phyloP scores from a whole-genome alignment of 2,888 invertebrate species.

The Clitarchus hookeri region DNA sequence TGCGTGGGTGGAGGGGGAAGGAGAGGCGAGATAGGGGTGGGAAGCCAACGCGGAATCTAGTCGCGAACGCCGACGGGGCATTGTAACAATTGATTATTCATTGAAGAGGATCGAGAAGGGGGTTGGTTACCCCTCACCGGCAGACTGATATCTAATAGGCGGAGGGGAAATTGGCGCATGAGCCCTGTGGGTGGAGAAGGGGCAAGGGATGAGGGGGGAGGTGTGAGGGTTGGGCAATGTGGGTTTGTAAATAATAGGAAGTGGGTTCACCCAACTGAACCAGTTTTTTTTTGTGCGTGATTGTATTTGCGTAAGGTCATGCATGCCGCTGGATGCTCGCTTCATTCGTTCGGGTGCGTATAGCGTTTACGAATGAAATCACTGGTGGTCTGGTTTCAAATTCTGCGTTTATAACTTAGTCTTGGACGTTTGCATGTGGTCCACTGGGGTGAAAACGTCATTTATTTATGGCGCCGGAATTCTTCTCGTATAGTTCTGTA shows the following conservation, averaged over 20 bases:
- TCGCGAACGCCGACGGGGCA: not conserved
- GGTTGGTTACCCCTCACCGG: not conserved
- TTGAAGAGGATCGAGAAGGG: not conserved
- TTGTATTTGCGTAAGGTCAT: not conserved
- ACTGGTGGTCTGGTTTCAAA: too few species aligned
- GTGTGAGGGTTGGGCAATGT: not conserved
- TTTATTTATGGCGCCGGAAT: too few species aligned
- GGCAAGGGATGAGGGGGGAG: not conserved
- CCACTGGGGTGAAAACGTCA: too few species aligned
- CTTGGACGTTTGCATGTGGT: too few species aligned
- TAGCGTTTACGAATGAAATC: too few species aligned
- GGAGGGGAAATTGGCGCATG: slow-evolving; percentile 7
- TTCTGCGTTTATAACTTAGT: too few species aligned
- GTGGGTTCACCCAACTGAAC: not conserved
- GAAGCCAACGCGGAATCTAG: not conserved
- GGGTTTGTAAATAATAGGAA: slow-evolving; percentile 2
- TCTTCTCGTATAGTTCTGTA: too few species aligned
- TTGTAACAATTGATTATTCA: slow-evolving; percentile 10
- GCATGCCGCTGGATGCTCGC: too few species aligned
- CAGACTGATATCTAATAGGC: not conserved
- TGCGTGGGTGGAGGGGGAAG: not conserved
- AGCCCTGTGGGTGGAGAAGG: not conserved
- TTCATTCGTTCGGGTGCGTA: too few species aligned
- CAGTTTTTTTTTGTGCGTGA: not conserved
- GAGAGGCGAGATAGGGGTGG: not conserved